phyloP scores from a whole-genome alignment of 2,797 vertebrate genomes.

The Nannoperca australis region DNA sequence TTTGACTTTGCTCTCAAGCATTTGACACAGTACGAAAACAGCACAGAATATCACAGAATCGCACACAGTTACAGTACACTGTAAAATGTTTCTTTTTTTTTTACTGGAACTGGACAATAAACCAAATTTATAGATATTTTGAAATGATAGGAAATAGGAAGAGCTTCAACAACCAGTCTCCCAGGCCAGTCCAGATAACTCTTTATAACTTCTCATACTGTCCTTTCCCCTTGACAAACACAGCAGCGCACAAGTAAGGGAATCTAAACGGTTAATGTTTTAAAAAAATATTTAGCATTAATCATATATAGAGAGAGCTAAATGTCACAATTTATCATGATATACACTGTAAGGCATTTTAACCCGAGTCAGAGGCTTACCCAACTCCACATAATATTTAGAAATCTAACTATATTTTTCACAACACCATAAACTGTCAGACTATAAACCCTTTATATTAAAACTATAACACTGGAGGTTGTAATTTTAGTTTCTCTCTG shows the following conservation, averaged over 20 bases:
- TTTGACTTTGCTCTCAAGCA: constrained; percentile 10
- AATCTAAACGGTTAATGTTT: neutral
- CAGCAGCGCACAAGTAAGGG: constrained; percentile 2
- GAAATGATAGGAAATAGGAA: constrained; percentile 1
- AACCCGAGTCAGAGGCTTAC: neutral
- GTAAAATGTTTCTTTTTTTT: neutral
- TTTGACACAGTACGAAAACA: constrained; percentile 30
- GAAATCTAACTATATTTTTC: constrained; percentile 20
- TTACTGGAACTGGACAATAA: constrained; percentile 4
- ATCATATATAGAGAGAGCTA: neutral
- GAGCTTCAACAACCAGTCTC: neutral
- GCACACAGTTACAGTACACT: constrained; percentile 20
- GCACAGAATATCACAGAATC: constrained; percentile 21
- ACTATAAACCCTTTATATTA: constrained; percentile 1
- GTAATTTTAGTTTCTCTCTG: constrained; percentile 33
- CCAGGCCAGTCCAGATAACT: neutral
- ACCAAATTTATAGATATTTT: neutral
- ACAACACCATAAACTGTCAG: neutral
- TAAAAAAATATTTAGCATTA: constrained; percentile 3
- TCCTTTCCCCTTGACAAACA: constrained; percentile 20
- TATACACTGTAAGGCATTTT: constrained; percentile 5
- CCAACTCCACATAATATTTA: constrained; percentile 3
- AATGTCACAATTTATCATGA: constrained; percentile 7
- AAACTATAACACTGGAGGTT: neutral
- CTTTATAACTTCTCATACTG: neutral